Evolutionary conservation across 2,888 invertebrate species (phyloP).

Genomic region (Pterostichus niger): DNA sequence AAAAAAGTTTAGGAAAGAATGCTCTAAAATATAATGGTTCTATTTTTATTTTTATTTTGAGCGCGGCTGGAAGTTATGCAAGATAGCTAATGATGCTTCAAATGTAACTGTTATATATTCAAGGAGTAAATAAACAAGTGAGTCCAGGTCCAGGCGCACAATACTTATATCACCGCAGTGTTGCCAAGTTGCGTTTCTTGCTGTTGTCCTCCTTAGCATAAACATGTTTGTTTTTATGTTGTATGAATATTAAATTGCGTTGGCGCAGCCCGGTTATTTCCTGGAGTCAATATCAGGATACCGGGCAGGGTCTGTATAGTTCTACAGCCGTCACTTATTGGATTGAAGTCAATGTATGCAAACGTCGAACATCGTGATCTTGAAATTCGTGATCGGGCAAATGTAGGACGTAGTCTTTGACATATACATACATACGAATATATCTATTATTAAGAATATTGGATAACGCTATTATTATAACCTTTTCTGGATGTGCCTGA

Average conservation of each 20-base stretch:
- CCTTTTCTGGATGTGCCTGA: no score
- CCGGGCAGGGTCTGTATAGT: neutral
- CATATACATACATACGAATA: no score
- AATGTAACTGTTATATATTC: conserved; percentile 4
- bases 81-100: conserved; percentile 16
- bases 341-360: conserved; percentile 61
- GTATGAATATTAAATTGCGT: conserved; percentile 66
- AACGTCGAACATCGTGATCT: conserved; percentile 3
- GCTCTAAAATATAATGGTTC: no score
- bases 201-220: conserved; percentile 61
- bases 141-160: neutral
- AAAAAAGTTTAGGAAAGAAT: no score
- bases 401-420: no score
- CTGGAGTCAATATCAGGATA: conserved; percentile 59
- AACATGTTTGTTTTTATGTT: conserved; percentile 65
- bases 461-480: no score
- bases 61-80: no score
- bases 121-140: conserved; percentile 26
- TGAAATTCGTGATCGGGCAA: neutral
- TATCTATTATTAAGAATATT: no score
- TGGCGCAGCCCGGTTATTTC: conserved; percentile 47
- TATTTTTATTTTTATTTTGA: no score
- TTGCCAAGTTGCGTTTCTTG: conserved; percentile 41
- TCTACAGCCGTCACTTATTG: conserved; percentile 58
- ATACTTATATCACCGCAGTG: neutral